Percentiles rank a stretch among this genome's conserved stretches.
phyloP scores from a whole-genome alignment of 2,797 vertebrate genomes.

The Chelon labrosus region DNA sequence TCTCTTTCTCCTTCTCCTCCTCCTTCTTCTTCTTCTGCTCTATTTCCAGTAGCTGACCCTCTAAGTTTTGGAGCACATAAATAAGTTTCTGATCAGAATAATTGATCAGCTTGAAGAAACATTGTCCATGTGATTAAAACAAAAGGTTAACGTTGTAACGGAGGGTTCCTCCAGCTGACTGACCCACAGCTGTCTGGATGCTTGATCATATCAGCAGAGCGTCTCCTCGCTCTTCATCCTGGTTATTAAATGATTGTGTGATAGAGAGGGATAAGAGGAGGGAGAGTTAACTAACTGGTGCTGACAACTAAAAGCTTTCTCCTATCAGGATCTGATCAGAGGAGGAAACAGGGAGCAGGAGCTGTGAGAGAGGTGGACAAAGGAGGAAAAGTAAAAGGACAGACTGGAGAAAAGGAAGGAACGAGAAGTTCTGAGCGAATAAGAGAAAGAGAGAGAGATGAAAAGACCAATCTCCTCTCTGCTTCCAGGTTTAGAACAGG shows the following conservation, averaged over 20 bases:
- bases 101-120: too few relatives aligned
- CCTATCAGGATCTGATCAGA: slow-evolving; percentile 67
- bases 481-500: slow-evolving; percentile 62
- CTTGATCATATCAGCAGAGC: slow-evolving; percentile 20
- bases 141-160: too few relatives aligned
- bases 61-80: too few relatives aligned
- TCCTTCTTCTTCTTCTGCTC: too few relatives aligned
- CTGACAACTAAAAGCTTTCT: slow-evolving; percentile 73
- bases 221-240: slow-evolving; percentile 6
- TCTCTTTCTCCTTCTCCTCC: too few relatives aligned
- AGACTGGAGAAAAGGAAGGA: not conserved
- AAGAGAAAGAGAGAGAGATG: slow-evolving; percentile 33
- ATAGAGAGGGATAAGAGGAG: slow-evolving; percentile 25
- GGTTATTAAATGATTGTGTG: slow-evolving; percentile 32
- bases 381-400: not conserved
- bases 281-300: slow-evolving; percentile 63
- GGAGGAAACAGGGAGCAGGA: slow-evolving; percentile 53
- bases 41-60: too few relatives aligned
- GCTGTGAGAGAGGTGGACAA: slow-evolving; percentile 34
- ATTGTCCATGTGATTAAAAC: too few relatives aligned
- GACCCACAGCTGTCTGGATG: not conserved
- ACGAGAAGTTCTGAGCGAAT: not conserved
- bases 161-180: not conserved
- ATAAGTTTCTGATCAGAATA: too few relatives aligned
- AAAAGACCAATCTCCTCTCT: slow-evolving; percentile 57